Evolutionary conservation across 2,113 vertebrate species (phyloP).

Genomic region (Haemorhous mexicanus): DNA sequence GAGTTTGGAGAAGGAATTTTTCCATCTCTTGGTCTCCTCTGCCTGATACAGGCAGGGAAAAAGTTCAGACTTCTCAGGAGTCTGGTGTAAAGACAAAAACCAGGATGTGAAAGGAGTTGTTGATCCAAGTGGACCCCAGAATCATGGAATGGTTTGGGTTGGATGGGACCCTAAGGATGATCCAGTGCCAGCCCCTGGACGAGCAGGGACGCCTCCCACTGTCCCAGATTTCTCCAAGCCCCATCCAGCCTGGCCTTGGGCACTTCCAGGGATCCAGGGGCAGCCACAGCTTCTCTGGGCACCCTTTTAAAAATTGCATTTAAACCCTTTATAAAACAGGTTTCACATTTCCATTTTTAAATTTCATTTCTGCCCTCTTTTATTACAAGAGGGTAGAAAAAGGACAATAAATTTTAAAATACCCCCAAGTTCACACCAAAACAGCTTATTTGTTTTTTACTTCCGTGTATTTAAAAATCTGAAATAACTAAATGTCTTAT

Average conservation of each 20-base stretch:
- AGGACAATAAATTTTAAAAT: accelerated
- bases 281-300: not conserved
- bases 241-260: not conserved
- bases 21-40: not conserved
- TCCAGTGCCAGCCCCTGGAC: not conserved
- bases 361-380: not conserved
- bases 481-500: no score
- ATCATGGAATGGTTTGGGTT: not conserved
- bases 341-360: not conserved
- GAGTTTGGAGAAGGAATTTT: not conserved
- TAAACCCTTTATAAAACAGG: not conserved
- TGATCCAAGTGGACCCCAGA: not conserved
- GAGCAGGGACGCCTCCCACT: not conserved
- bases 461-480: not conserved
- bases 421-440: not conserved
- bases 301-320: not conserved
- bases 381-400: not conserved
- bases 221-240: not conserved
- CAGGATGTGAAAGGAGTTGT: not conserved
- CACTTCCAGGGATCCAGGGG: not conserved
- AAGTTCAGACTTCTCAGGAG: not conserved
- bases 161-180: not conserved
- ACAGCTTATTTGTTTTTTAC: accelerated
- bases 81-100: not conserved
- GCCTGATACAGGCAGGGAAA: not conserved